Base-by-base conservation (phyloP, 1,140 invertebrate species). In the Hyles euphorbiae region DNA sequence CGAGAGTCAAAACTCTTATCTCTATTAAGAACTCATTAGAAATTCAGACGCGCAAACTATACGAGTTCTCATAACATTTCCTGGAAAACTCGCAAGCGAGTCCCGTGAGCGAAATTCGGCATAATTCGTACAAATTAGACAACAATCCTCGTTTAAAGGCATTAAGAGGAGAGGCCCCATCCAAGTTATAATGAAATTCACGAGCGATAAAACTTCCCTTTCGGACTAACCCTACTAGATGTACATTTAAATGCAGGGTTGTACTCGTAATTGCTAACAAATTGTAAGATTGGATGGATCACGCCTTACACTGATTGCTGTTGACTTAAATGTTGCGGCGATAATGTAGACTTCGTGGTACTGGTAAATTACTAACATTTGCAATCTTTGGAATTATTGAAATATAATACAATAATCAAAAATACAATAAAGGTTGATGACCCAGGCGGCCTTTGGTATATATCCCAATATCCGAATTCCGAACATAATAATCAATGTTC, bases 121-220 rank as follows among this genome's bases (percentile, higher is more conserved):
- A 79, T 77, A 82, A 80, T 76, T 76, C 72, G 67, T 76, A 80
- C 74, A 85, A 83, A 83, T 83, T 78, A 85, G 78, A 87, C 76
- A 78, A 87, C 82, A 87, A 87, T 83, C 73, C 80, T 72, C 72
- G 67, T 83, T 81, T 76, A 81, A 82, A 79, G 76, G 77, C 82
- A 76, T 76, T 82, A 78, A 78, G 69, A 69, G 67, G 63, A 75
- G 70, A 70, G 72, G 76, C 71, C 65, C 57, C 59, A 68, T 40
- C 72, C 75, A 88, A 87, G 76, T 88, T 88, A 88, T 88, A 88
- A 88, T 88, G 83, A 84, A 88, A 88, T 88, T 88, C 84, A 81
- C 77, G 72, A 88, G 80, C 83, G 84, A 88, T 88, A 88, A 88
- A 88, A 88, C 81, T 88, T 86, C 76, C 76, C 79, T 80, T 78